These are phyloP conservation scores for Rhagoletis zephyria DNA, from an alignment of 1,140 invertebrate species.

Conservation along the genomic window DNA sequence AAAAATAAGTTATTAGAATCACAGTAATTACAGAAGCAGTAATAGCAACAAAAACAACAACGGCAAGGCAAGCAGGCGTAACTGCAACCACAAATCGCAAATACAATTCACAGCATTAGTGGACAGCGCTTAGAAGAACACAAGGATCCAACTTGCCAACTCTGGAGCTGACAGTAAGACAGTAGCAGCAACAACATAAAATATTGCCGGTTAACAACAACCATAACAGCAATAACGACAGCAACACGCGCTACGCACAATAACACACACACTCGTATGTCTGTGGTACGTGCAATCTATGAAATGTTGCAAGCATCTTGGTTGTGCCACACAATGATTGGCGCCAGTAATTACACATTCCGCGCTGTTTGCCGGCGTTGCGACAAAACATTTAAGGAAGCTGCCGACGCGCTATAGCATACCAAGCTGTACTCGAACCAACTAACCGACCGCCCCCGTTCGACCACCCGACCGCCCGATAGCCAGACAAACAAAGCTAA, in stretches of 20 bases:
- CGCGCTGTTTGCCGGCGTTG: constrained; percentile 52
- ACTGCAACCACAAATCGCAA: not conserved
- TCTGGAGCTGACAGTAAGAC: not conserved
- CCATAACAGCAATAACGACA: not conserved
- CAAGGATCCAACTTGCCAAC: not conserved
- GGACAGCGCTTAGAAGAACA: not conserved
- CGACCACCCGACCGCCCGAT: not conserved
- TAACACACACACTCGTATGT: not conserved
- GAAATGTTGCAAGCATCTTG: constrained; percentile 38
- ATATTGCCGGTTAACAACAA: not conserved
- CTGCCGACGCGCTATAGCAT: constrained; percentile 6
- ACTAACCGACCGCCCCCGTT: not conserved
- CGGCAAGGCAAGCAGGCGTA: not conserved
- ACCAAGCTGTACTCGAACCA: not conserved
- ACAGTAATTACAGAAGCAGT: constrained; percentile 40
- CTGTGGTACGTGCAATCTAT: not conserved
- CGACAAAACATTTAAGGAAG: constrained; percentile 51
- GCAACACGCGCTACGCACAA: not conserved
- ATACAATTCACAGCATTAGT: not conserved
- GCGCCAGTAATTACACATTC: constrained; percentile 58
- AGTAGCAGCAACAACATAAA: not conserved
- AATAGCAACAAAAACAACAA: not conserved
- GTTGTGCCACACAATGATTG: constrained; percentile 55
- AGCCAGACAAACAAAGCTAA: not conserved
- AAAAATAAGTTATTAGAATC: constrained; percentile 23